Conservation (phyloP, 2,113 vertebrate species). For the Varanus komodoensis region DNA sequence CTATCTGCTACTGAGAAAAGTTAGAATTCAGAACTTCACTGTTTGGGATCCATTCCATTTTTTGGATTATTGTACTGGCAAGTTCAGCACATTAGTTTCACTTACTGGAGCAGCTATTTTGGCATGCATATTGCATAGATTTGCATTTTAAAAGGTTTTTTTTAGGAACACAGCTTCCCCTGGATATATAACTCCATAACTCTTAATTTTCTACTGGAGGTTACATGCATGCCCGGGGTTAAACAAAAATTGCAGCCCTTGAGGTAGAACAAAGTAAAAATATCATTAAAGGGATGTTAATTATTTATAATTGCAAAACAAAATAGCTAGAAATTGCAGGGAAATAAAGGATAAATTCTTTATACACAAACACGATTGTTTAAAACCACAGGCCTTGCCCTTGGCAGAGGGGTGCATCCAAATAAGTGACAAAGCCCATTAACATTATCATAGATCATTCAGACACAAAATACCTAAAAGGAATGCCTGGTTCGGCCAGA, state of each 20-base stretch:
- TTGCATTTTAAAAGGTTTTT: conserved; percentile 74
- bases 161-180: conserved; percentile 70
- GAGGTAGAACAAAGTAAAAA: conserved; percentile 64
- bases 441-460: conserved; percentile 56
- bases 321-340: conserved; percentile 68
- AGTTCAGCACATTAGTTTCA: conserved; percentile 75
- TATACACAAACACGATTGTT: conserved; percentile 65
- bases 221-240: conserved; percentile 61
- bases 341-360: conserved; percentile 73
- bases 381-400: conserved; percentile 55
- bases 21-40: conserved; percentile 69
- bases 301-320: conserved; percentile 72
- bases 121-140: conserved; percentile 71
- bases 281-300: conserved; percentile 72
- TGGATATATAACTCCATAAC: conserved; percentile 61
- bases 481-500: conserved; percentile 50
- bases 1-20: conserved; percentile 42
- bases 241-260: conserved; percentile 19
- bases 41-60: conserved; percentile 68
- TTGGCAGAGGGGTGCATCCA: conserved; percentile 38
- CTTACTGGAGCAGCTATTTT: conserved; percentile 71
- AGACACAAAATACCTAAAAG: conserved; percentile 49
- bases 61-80: conserved; percentile 70
- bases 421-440: conserved; percentile 48
- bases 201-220: conserved; percentile 72